Evolutionary conservation across 2,888 invertebrate genomes (phyloP).

Genomic region (Amblyjoppa proteus): DNA sequence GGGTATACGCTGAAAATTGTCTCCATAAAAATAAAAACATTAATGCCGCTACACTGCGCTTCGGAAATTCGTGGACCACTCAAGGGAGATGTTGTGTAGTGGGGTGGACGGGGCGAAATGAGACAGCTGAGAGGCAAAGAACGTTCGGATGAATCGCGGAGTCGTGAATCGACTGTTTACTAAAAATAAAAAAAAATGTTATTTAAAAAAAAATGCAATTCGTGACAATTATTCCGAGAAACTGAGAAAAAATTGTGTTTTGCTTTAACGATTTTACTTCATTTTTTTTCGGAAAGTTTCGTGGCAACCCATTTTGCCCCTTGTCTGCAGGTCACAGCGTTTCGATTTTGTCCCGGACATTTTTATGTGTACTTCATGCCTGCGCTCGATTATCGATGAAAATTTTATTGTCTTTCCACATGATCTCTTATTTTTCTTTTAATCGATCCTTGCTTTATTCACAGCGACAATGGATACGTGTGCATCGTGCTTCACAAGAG

Average conservation of each 20-base stretch:
- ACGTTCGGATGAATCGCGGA: no score
- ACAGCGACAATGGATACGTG: slow-evolving; percentile 91
- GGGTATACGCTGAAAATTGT: slow-evolving; percentile 42
- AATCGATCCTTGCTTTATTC: slow-evolving; percentile 74
- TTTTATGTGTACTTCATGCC: background rate
- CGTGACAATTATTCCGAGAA: no score
- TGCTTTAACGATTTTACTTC: no score
- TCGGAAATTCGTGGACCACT: slow-evolving; percentile 25
- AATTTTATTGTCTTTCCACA: slow-evolving; percentile 36
- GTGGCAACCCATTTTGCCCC: no score
- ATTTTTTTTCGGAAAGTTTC: no score
- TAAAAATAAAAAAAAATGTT: no score
- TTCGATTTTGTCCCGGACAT: background rate
- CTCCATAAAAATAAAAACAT: slow-evolving; percentile 51
- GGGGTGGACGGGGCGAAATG: no score
- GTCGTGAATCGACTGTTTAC: no score
- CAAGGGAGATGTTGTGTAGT: slow-evolving; percentile 2
- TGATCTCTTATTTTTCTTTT: slow-evolving; percentile 31
- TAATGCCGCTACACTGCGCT: slow-evolving; percentile 15
- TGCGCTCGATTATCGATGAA: background rate
- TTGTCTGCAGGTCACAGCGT: no score
- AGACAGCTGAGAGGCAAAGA: no score
- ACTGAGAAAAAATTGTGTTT: no score
- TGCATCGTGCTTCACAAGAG: slow-evolving; percentile 91
- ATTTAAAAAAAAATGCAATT: no score